Evolutionary conservation across 2,113 vertebrate genomes (phyloP).

Genomic region (Porphyrio hochstetteri): DNA sequence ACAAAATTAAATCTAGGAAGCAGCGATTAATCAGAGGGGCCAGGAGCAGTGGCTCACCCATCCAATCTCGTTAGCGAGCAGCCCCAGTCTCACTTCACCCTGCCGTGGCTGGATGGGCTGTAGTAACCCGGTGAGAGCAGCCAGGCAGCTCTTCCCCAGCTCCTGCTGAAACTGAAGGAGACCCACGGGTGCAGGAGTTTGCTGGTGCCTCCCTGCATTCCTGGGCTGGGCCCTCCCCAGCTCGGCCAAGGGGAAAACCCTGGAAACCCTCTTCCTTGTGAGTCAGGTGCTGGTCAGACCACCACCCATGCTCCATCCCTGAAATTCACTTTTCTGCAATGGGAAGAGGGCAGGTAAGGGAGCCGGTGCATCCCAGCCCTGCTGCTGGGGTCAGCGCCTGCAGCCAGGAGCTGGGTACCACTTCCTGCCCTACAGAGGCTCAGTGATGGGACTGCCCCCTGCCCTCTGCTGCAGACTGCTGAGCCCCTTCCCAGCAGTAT

Average conservation of each 20-base stretch:
- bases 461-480: neutral
- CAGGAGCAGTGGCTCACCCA: neutral
- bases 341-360: neutral
- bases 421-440: neutral
- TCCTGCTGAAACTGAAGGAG: neutral
- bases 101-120: neutral
- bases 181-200: fast-evolving
- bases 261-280: neutral
- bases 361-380: neutral
- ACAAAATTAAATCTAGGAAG: slow-evolving; percentile 20
- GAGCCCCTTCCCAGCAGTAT: neutral
- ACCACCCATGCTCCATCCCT: neutral
- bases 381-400: neutral
- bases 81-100: neutral
- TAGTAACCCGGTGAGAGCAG: neutral
- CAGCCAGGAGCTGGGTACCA: neutral
- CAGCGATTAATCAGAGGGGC: neutral
- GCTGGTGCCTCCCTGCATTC: neutral
- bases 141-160: neutral
- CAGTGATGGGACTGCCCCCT: neutral
- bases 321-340: neutral
- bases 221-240: neutral
- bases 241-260: neutral
- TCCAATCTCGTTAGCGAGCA: neutral
- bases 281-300: neutral